A percentile compares a stretch with the other conserved stretches of the same genome.
Conservation (phyloP, 2,888 invertebrate species). For the Ernsta delagoae region DNA sequence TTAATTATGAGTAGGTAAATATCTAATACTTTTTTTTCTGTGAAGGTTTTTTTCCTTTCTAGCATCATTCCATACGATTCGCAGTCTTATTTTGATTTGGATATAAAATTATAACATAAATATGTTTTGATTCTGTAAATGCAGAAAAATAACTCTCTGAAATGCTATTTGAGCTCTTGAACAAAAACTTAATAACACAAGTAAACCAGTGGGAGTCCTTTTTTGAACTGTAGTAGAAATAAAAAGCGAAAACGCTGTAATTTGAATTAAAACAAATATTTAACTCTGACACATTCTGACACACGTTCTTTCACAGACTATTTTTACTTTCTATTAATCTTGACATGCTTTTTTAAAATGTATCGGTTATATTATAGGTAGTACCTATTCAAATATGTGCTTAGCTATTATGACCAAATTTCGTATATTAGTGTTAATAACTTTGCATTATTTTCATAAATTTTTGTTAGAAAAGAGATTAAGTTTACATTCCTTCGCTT, state of each 20-base stretch:
- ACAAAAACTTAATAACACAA: conserved; percentile 20
- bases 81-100: too few relatives aligned
- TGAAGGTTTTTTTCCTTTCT: conserved; percentile 38
- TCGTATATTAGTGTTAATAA: conserved; percentile 16
- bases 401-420: conserved; percentile 14
- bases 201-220: background rate
- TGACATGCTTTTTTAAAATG: background rate
- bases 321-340: background rate
- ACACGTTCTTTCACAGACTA: background rate
- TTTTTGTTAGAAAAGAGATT: conserved; percentile 18
- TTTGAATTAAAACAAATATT: background rate
- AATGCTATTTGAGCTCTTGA: conserved; percentile 46
- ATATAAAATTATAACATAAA: too few relatives aligned
- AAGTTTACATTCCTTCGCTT: conserved; percentile 20
- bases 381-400: conserved; percentile 24
- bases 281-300: background rate
- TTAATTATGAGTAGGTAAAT: conserved; percentile 22
- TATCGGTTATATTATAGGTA: background rate
- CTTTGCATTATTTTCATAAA: conserved; percentile 11
- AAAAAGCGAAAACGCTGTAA: background rate
- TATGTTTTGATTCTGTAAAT: too few relatives aligned
- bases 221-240: background rate
- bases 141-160: too few relatives aligned
- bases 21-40: conserved; percentile 27
- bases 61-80: too few relatives aligned